These are phyloP conservation scores for Epicauta chinensis DNA, from an alignment of 1,140 invertebrate genomes.

Conservation along the genomic window DNA sequence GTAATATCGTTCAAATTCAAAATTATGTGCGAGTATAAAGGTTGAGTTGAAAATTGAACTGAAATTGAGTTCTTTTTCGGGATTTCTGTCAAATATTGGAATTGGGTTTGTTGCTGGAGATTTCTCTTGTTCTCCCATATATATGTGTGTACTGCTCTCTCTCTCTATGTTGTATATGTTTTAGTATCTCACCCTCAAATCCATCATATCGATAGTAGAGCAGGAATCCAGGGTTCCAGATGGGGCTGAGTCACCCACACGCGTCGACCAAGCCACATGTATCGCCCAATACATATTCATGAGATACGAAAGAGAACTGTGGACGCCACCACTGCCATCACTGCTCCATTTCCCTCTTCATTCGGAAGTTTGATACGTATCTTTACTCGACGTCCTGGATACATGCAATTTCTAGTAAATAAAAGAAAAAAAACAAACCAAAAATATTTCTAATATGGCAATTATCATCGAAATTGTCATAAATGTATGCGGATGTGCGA, in stretches of 20 bases:
- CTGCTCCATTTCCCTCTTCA: conserved; percentile 21
- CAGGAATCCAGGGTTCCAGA: conserved; percentile 20
- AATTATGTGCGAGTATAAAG: too few species aligned
- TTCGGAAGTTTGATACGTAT: conserved; percentile 27
- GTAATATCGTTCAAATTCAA: too few species aligned
- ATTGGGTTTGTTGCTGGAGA: too few species aligned
- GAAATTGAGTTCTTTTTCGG: too few species aligned
- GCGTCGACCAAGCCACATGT: conserved; percentile 16
- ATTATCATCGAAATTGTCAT: too few species aligned
- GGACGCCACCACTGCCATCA: conserved; percentile 10
- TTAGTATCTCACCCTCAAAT: conserved; percentile 24
- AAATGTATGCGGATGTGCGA: too few species aligned
- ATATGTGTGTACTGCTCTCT: too few species aligned
- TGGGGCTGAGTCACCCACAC: conserved; percentile 26
- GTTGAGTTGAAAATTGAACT: too few species aligned
- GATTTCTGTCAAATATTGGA: too few species aligned
- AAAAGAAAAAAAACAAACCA: background rate
- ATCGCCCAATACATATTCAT: conserved; percentile 30
- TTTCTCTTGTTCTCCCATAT: too few species aligned
- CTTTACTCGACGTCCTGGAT: conserved; percentile 16
- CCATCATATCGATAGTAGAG: conserved; percentile 30
- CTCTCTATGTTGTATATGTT: background rate
- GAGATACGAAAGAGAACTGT: conserved; percentile 8
- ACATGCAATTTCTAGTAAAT: background rate
- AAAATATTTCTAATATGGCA: too few species aligned